Evolutionary conservation across 1,140 invertebrate genomes (phyloP).

Genomic region (Diorhabda sublineata): DNA sequence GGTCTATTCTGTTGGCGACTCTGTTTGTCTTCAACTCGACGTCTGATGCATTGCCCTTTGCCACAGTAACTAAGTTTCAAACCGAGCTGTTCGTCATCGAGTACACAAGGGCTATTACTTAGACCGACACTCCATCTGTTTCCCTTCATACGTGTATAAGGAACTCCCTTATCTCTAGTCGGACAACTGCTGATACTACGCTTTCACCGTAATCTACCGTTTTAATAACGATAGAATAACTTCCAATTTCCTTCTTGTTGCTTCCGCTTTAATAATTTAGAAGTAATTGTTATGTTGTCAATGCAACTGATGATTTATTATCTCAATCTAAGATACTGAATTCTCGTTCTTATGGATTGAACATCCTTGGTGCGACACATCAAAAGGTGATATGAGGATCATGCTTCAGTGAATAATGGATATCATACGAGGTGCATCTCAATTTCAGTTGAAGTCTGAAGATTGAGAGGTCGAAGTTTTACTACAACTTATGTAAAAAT

Average conservation of each 20-base stretch:
- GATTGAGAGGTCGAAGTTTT: too few species aligned
- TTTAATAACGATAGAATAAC: background rate
- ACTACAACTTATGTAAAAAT: too few species aligned
- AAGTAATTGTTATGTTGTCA: background rate
- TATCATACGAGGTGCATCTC: too few species aligned
- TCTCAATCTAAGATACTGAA: background rate
- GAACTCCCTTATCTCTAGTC: slow-evolving; percentile 17
- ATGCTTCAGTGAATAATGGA: too few species aligned
- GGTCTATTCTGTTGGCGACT: background rate
- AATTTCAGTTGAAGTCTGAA: too few species aligned
- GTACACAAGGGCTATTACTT: slow-evolving; percentile 25
- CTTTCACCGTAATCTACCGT: background rate
- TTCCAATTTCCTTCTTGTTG: background rate
- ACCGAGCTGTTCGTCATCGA: slow-evolving; percentile 27
- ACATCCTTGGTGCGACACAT: too few species aligned
- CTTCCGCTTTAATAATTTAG: background rate
- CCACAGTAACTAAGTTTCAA: slow-evolving; percentile 29
- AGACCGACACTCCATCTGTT: slow-evolving; percentile 32
- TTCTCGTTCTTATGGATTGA: too few species aligned
- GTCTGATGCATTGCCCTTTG: slow-evolving; percentile 25
- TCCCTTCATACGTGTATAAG: slow-evolving; percentile 24
- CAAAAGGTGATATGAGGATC: too few species aligned
- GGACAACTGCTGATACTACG: background rate
- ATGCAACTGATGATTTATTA: background rate
- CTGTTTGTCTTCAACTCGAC: slow-evolving; percentile 8